Evolutionary conservation across 2,888 invertebrate genomes (phyloP).

Genomic region (Eristalis intricaria): DNA sequence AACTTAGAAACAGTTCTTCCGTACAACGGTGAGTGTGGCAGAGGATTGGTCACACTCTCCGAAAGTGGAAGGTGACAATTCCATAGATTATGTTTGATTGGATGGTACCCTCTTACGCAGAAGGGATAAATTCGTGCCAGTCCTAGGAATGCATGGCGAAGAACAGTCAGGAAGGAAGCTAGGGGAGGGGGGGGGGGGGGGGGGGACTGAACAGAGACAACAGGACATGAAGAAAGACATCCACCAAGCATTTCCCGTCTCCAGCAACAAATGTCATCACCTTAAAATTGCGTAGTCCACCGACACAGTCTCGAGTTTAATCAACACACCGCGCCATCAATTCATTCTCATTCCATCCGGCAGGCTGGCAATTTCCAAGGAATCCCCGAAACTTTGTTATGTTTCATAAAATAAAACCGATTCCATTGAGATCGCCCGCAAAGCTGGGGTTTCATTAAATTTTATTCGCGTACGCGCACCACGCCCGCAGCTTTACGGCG

Average conservation of each 20-base stretch:
- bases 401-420: conserved; percentile 1
- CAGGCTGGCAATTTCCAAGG: neutral
- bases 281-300: neutral
- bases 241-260: neutral
- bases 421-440: neutral
- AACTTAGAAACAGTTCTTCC: no score
- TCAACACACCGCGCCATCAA: neutral
- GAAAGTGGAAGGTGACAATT: no score
- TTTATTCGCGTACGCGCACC: neutral
- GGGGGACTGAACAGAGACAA: no score
- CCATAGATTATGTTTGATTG: no score
- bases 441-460: conserved; percentile 7
- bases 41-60: no score
- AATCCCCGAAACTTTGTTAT: neutral
- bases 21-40: no score
- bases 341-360: neutral
- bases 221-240: neutral
- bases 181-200: no score
- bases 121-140: no score
- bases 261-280: neutral
- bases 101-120: no score
- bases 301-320: neutral
- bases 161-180: no score
- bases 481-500: neutral
- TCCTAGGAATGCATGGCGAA: no score